These are phyloP conservation scores for Rutpela maculata DNA, from an alignment of 2,888 invertebrate genomes.

Conservation along the genomic window DNA sequence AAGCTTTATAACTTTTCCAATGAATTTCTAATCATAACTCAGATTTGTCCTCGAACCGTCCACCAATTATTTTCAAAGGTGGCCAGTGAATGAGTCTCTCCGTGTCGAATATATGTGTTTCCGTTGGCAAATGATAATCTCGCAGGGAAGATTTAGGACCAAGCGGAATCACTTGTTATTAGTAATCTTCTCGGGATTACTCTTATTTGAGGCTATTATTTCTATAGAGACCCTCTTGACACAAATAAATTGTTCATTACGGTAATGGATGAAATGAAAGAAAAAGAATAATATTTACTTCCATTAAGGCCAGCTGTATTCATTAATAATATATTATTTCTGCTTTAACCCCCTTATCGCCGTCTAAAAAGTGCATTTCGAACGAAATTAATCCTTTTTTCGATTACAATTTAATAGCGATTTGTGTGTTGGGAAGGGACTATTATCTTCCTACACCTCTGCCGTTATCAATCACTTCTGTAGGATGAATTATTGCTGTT, in stretches of 20 bases:
- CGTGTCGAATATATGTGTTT: not conserved
- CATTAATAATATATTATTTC: not conserved
- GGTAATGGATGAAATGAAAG: constrained; percentile 55
- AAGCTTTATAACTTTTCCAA: too few relatives aligned
- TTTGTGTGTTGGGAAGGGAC: not conserved
- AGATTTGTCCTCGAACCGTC: not conserved
- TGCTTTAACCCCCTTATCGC: not conserved
- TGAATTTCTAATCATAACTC: not conserved
- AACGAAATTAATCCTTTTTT: not conserved
- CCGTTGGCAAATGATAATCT: not conserved
- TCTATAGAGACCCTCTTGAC: constrained; percentile 56
- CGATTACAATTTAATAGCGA: not conserved
- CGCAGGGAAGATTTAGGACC: constrained; percentile 58
- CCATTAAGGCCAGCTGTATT: constrained; percentile 33
- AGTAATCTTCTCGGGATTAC: constrained; percentile 62
- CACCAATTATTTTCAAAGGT: not conserved
- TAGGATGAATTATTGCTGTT: not conserved
- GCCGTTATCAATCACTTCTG: not conserved
- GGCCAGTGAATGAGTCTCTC: not conserved
- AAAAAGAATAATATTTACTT: constrained; percentile 41
- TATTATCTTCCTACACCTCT: constrained; percentile 3
- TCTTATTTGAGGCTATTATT: constrained; percentile 62
- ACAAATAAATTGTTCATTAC: constrained; percentile 62
- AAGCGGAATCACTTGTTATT: constrained; percentile 62
- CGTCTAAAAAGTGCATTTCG: not conserved